Base-by-base conservation (phyloP, 30 jellyfish, hydroid and myxozoan genomes). In the Aurelia sp. region DNA sequence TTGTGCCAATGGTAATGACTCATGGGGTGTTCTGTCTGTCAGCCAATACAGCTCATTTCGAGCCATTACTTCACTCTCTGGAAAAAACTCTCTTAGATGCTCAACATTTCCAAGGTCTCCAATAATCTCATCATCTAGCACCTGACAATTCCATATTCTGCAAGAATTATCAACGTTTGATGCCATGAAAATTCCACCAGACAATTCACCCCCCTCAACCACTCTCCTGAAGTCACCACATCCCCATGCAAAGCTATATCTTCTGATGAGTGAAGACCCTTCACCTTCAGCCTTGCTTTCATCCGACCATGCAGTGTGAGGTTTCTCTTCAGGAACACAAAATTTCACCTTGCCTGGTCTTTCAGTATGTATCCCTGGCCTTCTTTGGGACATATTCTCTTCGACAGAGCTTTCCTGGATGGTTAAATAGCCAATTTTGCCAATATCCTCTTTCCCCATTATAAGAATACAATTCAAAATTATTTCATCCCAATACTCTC, bases 11-110 rank as follows among this genome's bases (percentile, higher is more conserved):
- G 89, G 95, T 18, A 90, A 71, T 4, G 97, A 90, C 82, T 82
- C 97, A 60, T 90, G 97, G 8, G 97, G 97, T 38, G 97, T 90
- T 15, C 97, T 84, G 67, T 90, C 95, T 33, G 97, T 90, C 53
- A 90, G 55, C 97, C 97, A 90, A 62, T 90, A 90, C 16, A 90
- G 9, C 30, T 52, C 58, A 47, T 90, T 90, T 63, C 48, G 57
- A 16, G 76, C 41, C 97, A 90, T 75, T 9, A 47, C n/a, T 66
- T 81, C 87, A 67, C 79, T 71, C 30, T 74, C 86, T 47, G 97
- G 97, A 10, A 90, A 48, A 55, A 80, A 67, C 11, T 78, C 76
- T 73, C 95, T 72, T 7, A 90, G 81, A 86, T 90, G 94, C 58
- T 90, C 97, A 20, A 90, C 60, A 44, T 90, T 87, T 24, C 97